These are phyloP conservation scores for Crocuta crocuta DNA, from an alignment of 2,113 vertebrate genomes.

Conservation along the genomic window DNA sequence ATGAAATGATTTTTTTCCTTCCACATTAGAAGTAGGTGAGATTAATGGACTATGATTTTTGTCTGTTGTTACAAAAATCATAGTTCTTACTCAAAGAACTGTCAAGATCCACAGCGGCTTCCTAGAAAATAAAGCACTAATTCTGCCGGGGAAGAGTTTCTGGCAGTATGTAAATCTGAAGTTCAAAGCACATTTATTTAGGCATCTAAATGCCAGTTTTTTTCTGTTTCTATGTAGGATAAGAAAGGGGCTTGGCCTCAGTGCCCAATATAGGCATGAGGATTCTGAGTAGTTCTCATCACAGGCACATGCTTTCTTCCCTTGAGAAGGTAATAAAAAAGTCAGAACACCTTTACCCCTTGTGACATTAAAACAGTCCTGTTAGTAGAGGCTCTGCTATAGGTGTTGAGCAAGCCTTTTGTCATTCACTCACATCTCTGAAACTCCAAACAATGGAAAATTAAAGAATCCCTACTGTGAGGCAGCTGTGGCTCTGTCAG, in stretches of 20 bases:
- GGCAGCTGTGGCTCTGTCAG: too few relatives aligned
- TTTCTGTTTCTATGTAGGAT: constrained; percentile 19
- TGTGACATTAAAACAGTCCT: background rate
- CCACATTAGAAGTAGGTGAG: background rate
- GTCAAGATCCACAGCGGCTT: background rate
- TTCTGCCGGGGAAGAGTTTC: background rate
- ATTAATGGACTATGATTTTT: background rate
- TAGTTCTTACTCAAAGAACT: background rate
- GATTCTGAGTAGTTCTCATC: background rate
- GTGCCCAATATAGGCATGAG: background rate
- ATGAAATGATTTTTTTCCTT: background rate
- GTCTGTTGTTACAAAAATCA: background rate
- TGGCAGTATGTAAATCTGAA: background rate
- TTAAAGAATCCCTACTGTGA: background rate
- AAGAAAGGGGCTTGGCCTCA: background rate
- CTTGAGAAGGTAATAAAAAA: constrained; percentile 4
- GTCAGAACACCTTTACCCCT: background rate
- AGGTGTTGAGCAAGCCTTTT: background rate
- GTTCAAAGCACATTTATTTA: background rate
- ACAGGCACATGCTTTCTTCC: background rate
- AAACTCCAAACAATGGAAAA: background rate
- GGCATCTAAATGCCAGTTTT: background rate
- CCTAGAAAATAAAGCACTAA: background rate
- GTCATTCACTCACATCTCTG: background rate
- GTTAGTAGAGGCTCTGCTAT: background rate